phyloP scores from a whole-genome alignment of 2,888 invertebrate species.

The Trichopria drosophilae region DNA sequence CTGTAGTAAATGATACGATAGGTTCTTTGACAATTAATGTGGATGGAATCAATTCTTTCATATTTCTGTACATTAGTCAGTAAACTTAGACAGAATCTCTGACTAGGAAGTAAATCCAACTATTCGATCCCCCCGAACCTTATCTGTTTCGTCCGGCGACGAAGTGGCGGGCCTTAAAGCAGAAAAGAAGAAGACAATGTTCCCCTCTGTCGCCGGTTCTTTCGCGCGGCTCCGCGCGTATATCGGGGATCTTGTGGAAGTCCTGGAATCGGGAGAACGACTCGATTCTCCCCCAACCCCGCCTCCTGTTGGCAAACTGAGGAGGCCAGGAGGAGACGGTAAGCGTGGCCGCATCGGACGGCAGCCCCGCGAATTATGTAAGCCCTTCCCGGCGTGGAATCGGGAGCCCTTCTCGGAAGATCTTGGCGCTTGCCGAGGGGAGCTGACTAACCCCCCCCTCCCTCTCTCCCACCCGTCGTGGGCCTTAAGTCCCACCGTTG shows the following conservation, averaged over 20 bases:
- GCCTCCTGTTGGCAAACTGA: constrained; percentile 7
- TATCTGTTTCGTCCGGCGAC: too few relatives aligned
- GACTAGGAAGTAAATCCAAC: too few relatives aligned
- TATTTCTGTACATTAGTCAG: too few relatives aligned
- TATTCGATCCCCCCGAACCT: too few relatives aligned
- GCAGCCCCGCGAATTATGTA: constrained; percentile 36
- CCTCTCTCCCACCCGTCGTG: constrained; percentile 10
- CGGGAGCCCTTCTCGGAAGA: constrained; percentile 49
- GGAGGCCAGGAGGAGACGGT: constrained; percentile 7
- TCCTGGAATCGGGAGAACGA: constrained; percentile 35
- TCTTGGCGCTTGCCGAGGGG: constrained; percentile 45
- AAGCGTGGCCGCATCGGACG: not conserved
- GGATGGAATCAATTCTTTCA: too few relatives aligned
- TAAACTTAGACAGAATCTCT: too few relatives aligned
- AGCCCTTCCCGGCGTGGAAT: constrained; percentile 29
- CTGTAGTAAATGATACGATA: too few relatives aligned
- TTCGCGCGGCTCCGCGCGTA: constrained; percentile 26
- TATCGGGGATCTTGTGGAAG: constrained; percentile 30
- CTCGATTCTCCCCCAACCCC: not conserved
- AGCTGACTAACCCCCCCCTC: constrained; percentile 38
- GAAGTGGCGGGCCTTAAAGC: too few relatives aligned
- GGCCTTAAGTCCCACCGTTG: too few relatives aligned
- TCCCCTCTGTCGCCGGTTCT: not conserved
- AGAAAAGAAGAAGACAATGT: too few relatives aligned
- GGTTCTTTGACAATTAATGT: too few relatives aligned